Evolutionary conservation across 2,888 invertebrate genomes (phyloP).

Genomic region (Ophion ventricosus): DNA sequence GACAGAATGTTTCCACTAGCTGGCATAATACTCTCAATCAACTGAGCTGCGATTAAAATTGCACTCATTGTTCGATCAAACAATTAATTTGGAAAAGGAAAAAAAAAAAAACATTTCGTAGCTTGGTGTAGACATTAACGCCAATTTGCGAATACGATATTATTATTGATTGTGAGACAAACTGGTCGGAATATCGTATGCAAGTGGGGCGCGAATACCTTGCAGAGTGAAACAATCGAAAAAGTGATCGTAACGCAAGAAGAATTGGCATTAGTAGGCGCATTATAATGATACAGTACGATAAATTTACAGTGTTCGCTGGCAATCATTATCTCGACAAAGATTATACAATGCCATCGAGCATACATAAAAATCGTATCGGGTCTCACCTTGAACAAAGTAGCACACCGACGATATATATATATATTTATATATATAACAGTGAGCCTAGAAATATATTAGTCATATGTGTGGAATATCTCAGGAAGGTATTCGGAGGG

Average conservation of each 20-base stretch:
- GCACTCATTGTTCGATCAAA: no score
- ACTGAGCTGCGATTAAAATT: no score
- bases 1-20: no score
- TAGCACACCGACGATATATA: constrained; percentile 47
- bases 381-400: constrained; percentile 57
- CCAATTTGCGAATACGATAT: no score
- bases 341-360: constrained; percentile 49
- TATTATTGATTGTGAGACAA: neutral
- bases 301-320: constrained; percentile 9
- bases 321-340: constrained; percentile 43
- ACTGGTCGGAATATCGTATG: neutral
- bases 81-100: no score
- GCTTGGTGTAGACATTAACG: no score
- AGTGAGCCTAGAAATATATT: constrained; percentile 24
- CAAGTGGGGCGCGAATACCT: neutral
- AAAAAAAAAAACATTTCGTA: no score
- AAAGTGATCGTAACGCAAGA: constrained; percentile 4
- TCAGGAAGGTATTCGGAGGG: constrained; percentile 14
- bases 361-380: constrained; percentile 55
- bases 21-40: no score
- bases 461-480: constrained; percentile 31
- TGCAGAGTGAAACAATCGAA: neutral
- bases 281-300: constrained; percentile 46
- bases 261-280: neutral
- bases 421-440: no score